A percentile compares a stretch with the other conserved stretches of the same genome.
phyloP scores from a whole-genome alignment of 2,888 invertebrate genomes.

The Altica lythri region DNA sequence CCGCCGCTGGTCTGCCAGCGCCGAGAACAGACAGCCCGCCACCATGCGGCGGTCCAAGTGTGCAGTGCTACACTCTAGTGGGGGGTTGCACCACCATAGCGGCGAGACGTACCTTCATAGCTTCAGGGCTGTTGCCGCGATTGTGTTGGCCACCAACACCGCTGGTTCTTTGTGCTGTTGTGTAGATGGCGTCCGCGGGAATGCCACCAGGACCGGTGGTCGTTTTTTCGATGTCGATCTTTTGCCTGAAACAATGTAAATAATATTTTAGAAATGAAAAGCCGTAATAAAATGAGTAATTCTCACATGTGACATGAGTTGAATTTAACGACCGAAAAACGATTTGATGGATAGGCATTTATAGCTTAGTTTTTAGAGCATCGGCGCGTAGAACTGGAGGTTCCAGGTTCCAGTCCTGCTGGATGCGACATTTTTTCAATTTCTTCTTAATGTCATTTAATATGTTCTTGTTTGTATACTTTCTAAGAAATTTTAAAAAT shows the following conservation, averaged over 20 bases:
- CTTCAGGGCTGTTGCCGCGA: slow-evolving; percentile 63
- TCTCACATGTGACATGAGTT: no score
- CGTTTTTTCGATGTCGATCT: slow-evolving; percentile 58
- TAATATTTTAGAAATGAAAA: no score
- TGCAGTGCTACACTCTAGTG: slow-evolving; percentile 74
- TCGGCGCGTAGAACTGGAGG: no score
- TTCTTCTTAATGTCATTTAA: no score
- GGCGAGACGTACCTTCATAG: slow-evolving; percentile 88
- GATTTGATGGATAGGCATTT: no score
- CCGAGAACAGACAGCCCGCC: slow-evolving; percentile 38
- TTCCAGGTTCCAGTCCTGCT: no score
- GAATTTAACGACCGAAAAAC: no score
- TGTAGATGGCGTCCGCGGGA: slow-evolving; percentile 77
- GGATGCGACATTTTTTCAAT: no score
- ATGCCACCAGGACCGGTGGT: slow-evolving; percentile 62
- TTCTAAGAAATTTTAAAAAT: no score
- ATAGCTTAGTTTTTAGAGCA: no score
- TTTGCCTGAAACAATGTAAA: slow-evolving; percentile 51
- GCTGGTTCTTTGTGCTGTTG: slow-evolving; percentile 56
- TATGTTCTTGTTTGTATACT: no score
- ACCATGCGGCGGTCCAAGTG: slow-evolving; percentile 48
- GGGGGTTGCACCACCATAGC: slow-evolving; percentile 89
- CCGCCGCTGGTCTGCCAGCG: slow-evolving; percentile 53
- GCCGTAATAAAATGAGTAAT: no score
- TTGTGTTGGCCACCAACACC: slow-evolving; percentile 34